Conservation (phyloP, 2,113 vertebrate species). For the Melanotaenia duboulayi region DNA sequence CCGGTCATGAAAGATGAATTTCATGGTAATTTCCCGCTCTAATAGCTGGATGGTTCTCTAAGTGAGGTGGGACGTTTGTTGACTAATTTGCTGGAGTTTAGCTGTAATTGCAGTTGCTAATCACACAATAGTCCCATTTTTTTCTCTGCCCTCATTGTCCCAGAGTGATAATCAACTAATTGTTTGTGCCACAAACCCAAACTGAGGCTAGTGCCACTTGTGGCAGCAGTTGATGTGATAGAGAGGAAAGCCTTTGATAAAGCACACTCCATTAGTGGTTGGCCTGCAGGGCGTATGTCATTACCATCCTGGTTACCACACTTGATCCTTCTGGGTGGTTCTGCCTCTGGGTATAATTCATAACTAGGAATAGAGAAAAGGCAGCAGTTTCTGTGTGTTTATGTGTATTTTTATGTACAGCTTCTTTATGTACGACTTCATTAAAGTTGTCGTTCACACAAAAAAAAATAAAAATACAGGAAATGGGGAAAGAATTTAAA, state of each 20-base stretch:
- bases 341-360: not conserved
- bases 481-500: no score
- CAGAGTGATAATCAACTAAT: conserved; percentile 23
- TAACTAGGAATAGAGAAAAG: not conserved
- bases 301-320: conserved; percentile 1
- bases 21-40: not conserved
- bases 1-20: not conserved
- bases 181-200: conserved; percentile 41
- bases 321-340: not conserved
- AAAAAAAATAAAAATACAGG: no score
- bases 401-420: no score
- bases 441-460: no score
- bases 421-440: no score
- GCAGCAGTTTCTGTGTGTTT: not conserved
- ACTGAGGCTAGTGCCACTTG: conserved; percentile 27
- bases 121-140: conserved; percentile 25
- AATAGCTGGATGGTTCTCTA: not conserved
- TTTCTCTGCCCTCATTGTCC: not conserved
- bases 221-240: conserved; percentile 18
- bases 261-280: conserved; percentile 34
- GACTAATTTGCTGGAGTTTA: not conserved
- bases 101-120: conserved; percentile 20
- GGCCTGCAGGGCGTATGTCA: conserved; percentile 21
- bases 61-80: not conserved
- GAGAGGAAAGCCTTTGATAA: conserved; percentile 38